Evolutionary conservation across 2,888 invertebrate species (phyloP), one percentile per base, ranked within the genome.

Genomic region (Eupeodes luniger): DNA sequence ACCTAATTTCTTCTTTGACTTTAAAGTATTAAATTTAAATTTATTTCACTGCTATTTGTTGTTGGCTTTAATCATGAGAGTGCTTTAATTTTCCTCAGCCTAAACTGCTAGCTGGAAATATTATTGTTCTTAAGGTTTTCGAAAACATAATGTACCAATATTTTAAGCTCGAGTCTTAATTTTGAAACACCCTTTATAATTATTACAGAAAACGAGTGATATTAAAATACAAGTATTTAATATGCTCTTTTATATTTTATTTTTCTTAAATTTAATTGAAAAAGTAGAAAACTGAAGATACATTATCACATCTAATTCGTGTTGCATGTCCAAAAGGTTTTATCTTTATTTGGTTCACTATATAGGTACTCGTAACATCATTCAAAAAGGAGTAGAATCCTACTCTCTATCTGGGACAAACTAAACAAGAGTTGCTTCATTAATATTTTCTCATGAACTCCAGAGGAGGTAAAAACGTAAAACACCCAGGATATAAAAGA

Each of bases 341-440:
- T 61, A n/a, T 34, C 27, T 47, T 27, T n/a, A 34, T 59, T 47
- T 59, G 9, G 5, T 53, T 53, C 5, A 40, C 9, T 40, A 40
- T 40, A 40, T 40, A n/a, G n/a, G n/a, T n/a, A 40, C 40, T 40
- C 14, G 3, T 7, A 36, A 34, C 14, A 36, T 59, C 34, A 34
- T 36, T 59, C 9, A n/a, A 59, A 47, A 59, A 14, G 34, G 14
- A 34, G 2, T 59, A 47, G 12, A 49, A 12, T 4, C 49, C 12
- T 49, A 14, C 5, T 7, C 3, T 5, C 4, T 59, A 27, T 51
- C 51, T 36, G 3, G 57, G 44, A 0, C 44, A 36, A 70, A 57
- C 55, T 70, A 34, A 27, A 59, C 59, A 34, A 72, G 59, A 72
- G 59, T 72, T 27, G 55, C 57, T 57, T 72, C 72, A 72, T 72